phyloP scores from a whole-genome alignment of 2,113 vertebrate genomes.

The Salvelinus sp. region DNA sequence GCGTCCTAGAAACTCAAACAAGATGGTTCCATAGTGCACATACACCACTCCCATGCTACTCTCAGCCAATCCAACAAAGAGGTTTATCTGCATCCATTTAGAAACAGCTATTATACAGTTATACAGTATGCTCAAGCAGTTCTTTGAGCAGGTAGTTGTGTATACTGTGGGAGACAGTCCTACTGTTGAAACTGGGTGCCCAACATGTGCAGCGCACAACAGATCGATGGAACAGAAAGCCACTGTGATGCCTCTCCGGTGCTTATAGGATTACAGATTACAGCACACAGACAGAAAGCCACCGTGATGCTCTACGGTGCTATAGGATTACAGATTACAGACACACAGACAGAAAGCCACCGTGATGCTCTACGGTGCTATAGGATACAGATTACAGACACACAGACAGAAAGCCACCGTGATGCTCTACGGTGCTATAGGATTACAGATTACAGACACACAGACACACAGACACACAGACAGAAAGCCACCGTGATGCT shows the following conservation, averaged over 20 bases:
- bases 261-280: background rate
- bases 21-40: background rate
- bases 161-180: constrained; percentile 3
- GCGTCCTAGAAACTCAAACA: no score
- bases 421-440: no score
- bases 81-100: no score
- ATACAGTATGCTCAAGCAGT: background rate
- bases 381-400: background rate
- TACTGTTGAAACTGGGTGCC: constrained; percentile 16
- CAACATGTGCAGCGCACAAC: constrained; percentile 9
- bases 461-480: background rate
- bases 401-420: background rate
- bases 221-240: constrained; percentile 28
- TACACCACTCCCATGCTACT: background rate
- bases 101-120: background rate
- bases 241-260: background rate
- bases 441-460: background rate
- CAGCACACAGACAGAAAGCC: background rate
- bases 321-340: no score
- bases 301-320: background rate
- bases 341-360: background rate
- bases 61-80: background rate
- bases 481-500: background rate
- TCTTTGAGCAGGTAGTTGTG: background rate
- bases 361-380: background rate